Evolutionary conservation across 30 jellyfish, hydroid and myxozoan species (phyloP), one percentile per base, ranked within the genome.

Genomic region (Pseudorhiza aurosa): DNA sequence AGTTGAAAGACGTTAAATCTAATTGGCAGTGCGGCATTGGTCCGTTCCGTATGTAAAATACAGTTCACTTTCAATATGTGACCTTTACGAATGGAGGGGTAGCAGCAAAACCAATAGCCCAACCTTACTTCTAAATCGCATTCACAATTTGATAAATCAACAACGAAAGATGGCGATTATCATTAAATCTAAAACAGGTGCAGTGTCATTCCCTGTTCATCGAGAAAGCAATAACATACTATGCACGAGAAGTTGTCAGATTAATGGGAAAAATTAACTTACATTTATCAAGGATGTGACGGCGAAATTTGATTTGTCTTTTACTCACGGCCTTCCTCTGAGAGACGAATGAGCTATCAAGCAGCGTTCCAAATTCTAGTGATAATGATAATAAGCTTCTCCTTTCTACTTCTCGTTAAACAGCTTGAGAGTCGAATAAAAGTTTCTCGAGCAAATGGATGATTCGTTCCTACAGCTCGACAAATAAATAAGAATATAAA

Each of bases 241-340:
- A 53, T 18, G 24, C 36, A 22, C 1, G 19, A 21, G 14, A 53
- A 8, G 33, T 53, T 2, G 14, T 10, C 35, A 53, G 36, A 53
- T 18, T 15, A 53, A 1, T 53, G 67, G 29, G 24, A 14, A 53
- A 15, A 10, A 53, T 33, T 9, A 15, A 53, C 67, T 53, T 53
- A 53, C 67, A 53, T n/a, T 14, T 18, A 53, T 4, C 4, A 53
- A 53, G 5, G 67, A 22, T 53, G 67, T 53, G 37, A 6, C 22
- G 62, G 25, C 22, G 62, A 26, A 47, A 47, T 47, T 53, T 53
- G 67, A 53, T 33, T 53, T 36, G 67, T 53, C 37, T 18, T 9
- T 2, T 53, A 53, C 22, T 53, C 67, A 53, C 67, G 67, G 67
- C 67, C 67, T 53, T 53, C n/a, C n/a, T n/a, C 37, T 53, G 67